Base-by-base conservation (phyloP, 2,888 invertebrate genomes). In the Eumacrocentrus americanus region DNA sequence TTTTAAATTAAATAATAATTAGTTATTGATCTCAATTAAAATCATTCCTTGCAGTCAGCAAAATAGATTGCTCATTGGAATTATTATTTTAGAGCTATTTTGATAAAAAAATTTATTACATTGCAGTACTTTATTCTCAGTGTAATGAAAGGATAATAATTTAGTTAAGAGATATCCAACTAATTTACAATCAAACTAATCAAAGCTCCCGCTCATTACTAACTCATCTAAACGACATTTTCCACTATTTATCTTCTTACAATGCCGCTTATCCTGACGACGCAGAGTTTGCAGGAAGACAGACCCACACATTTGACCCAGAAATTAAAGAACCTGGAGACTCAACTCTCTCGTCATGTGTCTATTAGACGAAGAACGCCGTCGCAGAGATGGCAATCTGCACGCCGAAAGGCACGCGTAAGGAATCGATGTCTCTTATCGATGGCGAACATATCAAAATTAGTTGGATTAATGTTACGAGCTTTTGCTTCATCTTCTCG, bases 351-450 rank as follows among this genome's bases (percentile, higher is more conserved):
- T 44, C 75, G 80, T 25, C 80, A 80, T 60, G 77, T 81, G 40
- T 79, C 80, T 54, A 67, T 79, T 50, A 74, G 78, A 60, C 77
- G 76, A 48, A 76, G 80, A 61, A 79, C 79, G 62, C 80, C 80
- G 25, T 80, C 80, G 23, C 80, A 81, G 61, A 76, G 78, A 60
- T 81, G 80, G 80, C 80, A 80, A 63, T 80, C 80, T 42, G 80
- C 79, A 56, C 73, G 79, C 14, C 74, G 77, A 57, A 81, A 80
- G 72, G 80, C 80, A 71, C 80, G 79, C 68, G 80, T 80, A 80
- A 80, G 79, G 70, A 72, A 67, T 56, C n/a, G n/a, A n/a, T n/a
- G n/a, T n/a, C n/a, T n/a, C n/a, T n/a, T n/a, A n/a, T n/a, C n/a
- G n/a, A n/a, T n/a, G n/a, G n/a, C n/a, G n/a, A n/a, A n/a, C n/a